Evolutionary conservation across 2,888 invertebrate genomes (phyloP), one percentile per base, ranked within the genome.

Genomic region (Eilema sororculum): DNA sequence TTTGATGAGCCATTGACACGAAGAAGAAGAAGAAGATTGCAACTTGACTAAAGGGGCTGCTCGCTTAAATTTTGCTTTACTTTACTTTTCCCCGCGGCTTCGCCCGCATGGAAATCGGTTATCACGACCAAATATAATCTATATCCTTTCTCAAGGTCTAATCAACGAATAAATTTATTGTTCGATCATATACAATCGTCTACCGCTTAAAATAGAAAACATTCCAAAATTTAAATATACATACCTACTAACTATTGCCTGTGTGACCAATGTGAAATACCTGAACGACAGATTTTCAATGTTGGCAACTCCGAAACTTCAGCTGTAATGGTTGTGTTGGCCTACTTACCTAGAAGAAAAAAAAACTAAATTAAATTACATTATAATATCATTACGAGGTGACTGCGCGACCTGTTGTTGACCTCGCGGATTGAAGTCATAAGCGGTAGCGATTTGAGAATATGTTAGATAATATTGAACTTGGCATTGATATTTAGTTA

Each of bases 261-360:
- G 22, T 13, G n/a, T 16, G 20, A 20, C n/a, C 30, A n/a, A n/a
- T 30, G 1, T 22, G 37, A 60, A 57, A 25, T 69, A 69, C 69
- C 69, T 69, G 69, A 3, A 25, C 46, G 46, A 24, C 24, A 65
- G 63, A 62, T 65, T 56, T 73, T 63, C 64, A 73, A 64, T 41
- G 66, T 41, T 68, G 70, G 57, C 70, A 25, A 60, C 69, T 73
- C 66, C 69, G 28, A 25, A 12, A 59, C 24, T 59, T 69, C 64
- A 59, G 69, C 62, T 63, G 71, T 79, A 81, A 74, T 79, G 75
- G 65, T 65, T 65, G 74, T 74, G 73, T 78, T 82, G 90, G 81
- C 91, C 93, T 91, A 94, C 94, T 94, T 94, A 94, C 94, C 93
- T 94, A 91, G 69, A 91, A 93, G 72, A 79, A 85, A 85, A 85